phyloP scores from a whole-genome alignment of 2,888 invertebrate species.

The Rhingia rostrata region DNA sequence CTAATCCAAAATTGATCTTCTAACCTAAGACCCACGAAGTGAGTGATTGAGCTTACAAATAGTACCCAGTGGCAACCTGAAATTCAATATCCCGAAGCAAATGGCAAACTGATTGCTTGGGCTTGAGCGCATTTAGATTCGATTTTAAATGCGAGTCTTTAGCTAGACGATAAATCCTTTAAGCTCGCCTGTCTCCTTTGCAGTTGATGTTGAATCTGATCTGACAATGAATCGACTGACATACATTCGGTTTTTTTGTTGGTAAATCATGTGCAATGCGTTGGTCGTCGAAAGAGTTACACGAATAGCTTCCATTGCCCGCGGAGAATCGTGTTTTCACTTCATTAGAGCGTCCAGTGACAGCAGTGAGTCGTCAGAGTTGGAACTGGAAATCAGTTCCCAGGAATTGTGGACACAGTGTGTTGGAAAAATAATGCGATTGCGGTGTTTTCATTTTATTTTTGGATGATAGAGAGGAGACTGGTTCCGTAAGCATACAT shows the following conservation, averaged over 20 bases:
- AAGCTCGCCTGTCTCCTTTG: constrained; percentile 21
- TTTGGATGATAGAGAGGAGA: too few relatives aligned
- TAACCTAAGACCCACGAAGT: constrained; percentile 4
- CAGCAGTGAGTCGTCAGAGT: constrained; percentile 1
- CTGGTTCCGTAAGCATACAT: too few relatives aligned
- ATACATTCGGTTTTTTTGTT: constrained; percentile 9
- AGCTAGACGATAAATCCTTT: constrained; percentile 51
- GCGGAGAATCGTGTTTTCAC: constrained; percentile 49
- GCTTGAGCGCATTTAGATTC: neutral
- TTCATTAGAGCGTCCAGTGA: constrained; percentile 37
- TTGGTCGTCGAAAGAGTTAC: constrained; percentile 11
- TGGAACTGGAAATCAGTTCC: constrained; percentile 26
- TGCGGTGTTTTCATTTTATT: too few relatives aligned
- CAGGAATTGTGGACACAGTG: constrained; percentile 17
- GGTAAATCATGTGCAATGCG: constrained; percentile 34
- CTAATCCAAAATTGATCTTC: neutral
- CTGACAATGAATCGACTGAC: constrained; percentile 35
- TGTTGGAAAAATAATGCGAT: neutral
- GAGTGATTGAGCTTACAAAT: neutral
- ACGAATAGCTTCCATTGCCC: constrained; percentile 31
- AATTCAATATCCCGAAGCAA: constrained; percentile 10
- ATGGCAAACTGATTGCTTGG: neutral
- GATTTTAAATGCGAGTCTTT: neutral
- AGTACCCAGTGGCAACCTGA: constrained; percentile 17
- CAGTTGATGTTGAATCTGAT: constrained; percentile 25